Evolutionary conservation across 2,888 invertebrate species (phyloP), one percentile per base, ranked within the genome.

Genomic region (Imbricaverruca yamaguchii): DNA sequence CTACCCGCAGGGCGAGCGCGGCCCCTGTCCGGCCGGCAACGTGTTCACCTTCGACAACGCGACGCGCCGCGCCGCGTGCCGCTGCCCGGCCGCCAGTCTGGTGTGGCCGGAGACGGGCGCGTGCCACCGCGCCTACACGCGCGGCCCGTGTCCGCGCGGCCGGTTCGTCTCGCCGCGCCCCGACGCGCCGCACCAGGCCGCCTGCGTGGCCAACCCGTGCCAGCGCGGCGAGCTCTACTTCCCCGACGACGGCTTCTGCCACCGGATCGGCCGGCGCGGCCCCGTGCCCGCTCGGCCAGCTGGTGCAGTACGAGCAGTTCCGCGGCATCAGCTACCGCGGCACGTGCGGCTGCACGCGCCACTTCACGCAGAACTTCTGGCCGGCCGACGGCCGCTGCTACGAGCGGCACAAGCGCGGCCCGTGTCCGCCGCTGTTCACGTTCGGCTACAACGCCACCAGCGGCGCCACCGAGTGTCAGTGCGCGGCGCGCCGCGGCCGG

Each of bases 251-350:
- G 90, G 91, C 63, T 91, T 91, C 0, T 95, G 95, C 87, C 93
- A 93, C 88, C 90, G 92, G 81, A 92, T 94, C 15, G 94, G 94
- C 0, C 90, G 92, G 0, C 90, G 90, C 57, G 94, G 93, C 56
- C 94, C 94, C 0, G n/a, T 95, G 95, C 84, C 89, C 90, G 0
- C 87, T 88, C 11, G 92, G 93, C 1, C 91, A 93, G 85, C 91
- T 94, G 13, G 92, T 95, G 7, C 91, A 94, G 0, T 95, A 93
- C 86, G 94, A 95, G 88, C 92, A 93, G 85, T 92, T 91, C 39
- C 94, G 94, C 85, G 94, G 94, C 0, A 90, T 94, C 78, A 93
- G 93, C 80, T 94, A 93, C 86, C 93, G 93, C 84, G 95, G 94
- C 0, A 90, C 93, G 80, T 95, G 95, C 85, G 92, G 92, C 13